These are phyloP conservation scores for Salvator merianae DNA, from an alignment of 2,113 vertebrate genomes.

Conservation along the genomic window DNA sequence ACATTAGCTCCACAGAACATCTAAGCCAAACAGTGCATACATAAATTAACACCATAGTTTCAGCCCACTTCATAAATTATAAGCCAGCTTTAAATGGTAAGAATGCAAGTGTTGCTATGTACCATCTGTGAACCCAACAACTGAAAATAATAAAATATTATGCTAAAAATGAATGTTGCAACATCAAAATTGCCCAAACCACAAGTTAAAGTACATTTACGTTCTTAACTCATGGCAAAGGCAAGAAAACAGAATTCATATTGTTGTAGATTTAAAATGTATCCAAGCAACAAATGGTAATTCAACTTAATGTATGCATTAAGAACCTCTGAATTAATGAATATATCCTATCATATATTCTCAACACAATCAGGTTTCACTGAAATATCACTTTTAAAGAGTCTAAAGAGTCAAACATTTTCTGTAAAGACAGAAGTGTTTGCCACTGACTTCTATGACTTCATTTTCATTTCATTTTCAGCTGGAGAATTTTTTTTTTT, in stretches of 20 bases:
- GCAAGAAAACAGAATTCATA: not conserved
- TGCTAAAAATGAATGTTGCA: not conserved
- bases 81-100: not conserved
- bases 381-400: not conserved
- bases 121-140: not conserved
- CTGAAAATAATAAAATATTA: not conserved
- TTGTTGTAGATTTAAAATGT: not conserved
- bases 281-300: not conserved
- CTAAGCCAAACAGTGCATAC: not conserved
- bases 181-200: not conserved
- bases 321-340: not conserved
- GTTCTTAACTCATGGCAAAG: not conserved
- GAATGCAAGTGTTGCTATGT: not conserved
- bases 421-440: not conserved
- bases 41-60: not conserved
- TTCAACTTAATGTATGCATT: not conserved
- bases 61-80: not conserved
- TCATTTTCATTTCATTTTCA: slow-evolving; percentile 5
- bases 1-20: too few relatives aligned
- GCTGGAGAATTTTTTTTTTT: not conserved
- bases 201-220: not conserved
- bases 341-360: not conserved
- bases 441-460: not conserved
- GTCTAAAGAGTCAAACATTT: not conserved
- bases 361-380: not conserved